A percentile compares a stretch with the other conserved stretches of the same genome.
Conservation (phyloP, 2,113 vertebrate species). For the Chiloscyllium plagiosum region DNA sequence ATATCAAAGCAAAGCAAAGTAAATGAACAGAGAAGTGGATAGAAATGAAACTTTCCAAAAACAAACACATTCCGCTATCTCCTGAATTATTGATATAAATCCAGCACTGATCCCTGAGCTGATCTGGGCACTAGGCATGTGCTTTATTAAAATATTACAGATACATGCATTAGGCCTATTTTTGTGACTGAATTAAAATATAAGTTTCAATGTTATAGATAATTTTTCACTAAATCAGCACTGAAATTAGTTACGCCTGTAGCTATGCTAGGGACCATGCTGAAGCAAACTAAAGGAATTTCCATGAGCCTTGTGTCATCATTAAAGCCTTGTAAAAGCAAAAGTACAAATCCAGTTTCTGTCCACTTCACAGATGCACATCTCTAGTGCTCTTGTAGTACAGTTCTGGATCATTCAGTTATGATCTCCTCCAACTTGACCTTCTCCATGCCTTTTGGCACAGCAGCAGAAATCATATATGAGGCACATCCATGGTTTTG, state of each 20-base stretch:
- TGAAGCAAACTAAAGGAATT: neutral
- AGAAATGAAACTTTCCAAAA: neutral
- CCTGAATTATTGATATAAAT: neutral
- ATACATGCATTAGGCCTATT: no score
- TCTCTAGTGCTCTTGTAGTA: neutral
- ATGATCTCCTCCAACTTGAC: neutral
- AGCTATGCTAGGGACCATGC: neutral
- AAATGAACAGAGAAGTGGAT: neutral
- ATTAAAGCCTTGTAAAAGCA: neutral
- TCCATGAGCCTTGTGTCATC: neutral
- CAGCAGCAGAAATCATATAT: neutral
- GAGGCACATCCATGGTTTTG: neutral
- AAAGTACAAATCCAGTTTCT: neutral
- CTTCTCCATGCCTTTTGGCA: neutral
- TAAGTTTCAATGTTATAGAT: neutral
- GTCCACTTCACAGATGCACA: neutral
- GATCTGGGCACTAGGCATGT: neutral
- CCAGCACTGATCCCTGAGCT: neutral
- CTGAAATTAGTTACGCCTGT: neutral
- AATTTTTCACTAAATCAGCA: neutral
- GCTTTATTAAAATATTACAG: neutral
- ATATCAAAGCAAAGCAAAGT: neutral
- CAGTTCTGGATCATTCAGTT: neutral
- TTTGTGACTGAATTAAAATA: neutral
- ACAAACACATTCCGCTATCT: neutral